Base-by-base conservation (phyloP, 2,888 invertebrate genomes). In the Seira musarum region DNA sequence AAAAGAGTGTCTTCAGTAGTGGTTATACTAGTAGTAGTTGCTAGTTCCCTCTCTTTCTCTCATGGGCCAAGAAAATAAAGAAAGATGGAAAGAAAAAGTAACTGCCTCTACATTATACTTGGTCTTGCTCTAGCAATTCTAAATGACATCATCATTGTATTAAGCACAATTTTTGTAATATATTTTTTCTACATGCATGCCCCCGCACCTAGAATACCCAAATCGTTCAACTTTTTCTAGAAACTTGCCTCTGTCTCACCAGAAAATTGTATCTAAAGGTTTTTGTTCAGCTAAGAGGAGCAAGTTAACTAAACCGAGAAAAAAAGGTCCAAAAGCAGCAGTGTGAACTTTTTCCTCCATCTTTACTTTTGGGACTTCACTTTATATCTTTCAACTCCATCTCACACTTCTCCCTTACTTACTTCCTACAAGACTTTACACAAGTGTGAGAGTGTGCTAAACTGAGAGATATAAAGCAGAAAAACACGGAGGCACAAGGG, bases 371-470 rank as follows among this genome's bases (percentile, higher is more conserved):
- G 68, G 68, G 68, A 68, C 68, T 24, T 68, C 10, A 17, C 46
- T 68, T 22, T 24, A 10, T 68, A 46, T 68, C 66, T 68, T 49
- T 68, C 68, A 68, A 49, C 68, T 68, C 68, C 68, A 68, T 68
- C 46, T 68, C 68, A 68, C 25, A 15, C 19, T 68, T 13, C 3
- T 21, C 6, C 15, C 30, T 19, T 22, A 17, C 5, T n/a, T n/a
- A n/a, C n/a, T n/a, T n/a, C n/a, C n/a, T n/a, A n/a, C n/a, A n/a
- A n/a, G n/a, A n/a, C n/a, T n/a, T n/a, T n/a, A n/a, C n/a, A n/a
- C n/a, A n/a, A n/a, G n/a, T n/a, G n/a, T n/a, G n/a, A n/a, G n/a
- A n/a, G n/a, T n/a, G n/a, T n/a, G n/a, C 21, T 13, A 66, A 22
- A 64, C 24, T 13, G 61, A 17, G 15, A 17, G 17, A 60, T n/a